Conservation (phyloP, 2,113 vertebrate species). For the Puntigrus tetrazona region DNA sequence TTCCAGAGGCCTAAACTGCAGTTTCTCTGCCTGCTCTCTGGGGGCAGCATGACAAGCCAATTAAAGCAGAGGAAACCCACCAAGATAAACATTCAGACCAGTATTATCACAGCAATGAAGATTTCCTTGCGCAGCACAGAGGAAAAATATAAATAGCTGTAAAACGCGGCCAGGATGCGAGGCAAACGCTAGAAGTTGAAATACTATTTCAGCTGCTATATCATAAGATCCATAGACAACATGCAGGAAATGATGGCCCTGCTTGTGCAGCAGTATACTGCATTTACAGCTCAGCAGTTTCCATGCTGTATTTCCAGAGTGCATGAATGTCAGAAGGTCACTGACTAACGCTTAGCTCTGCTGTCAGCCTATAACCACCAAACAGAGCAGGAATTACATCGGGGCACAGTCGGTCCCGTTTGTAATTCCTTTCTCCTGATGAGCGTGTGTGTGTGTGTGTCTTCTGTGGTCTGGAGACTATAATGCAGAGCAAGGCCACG, state of each 20-base stretch:
- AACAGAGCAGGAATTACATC: slow-evolving; percentile 56
- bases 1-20: slow-evolving; percentile 72
- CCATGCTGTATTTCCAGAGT: slow-evolving; percentile 15
- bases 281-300: slow-evolving; percentile 44
- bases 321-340: slow-evolving; percentile 52
- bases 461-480: slow-evolving; percentile 20
- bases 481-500: slow-evolving; percentile 32
- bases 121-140: slow-evolving; percentile 61
- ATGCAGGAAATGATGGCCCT: slow-evolving; percentile 50
- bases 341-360: slow-evolving; percentile 37
- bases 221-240: background rate
- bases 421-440: slow-evolving; percentile 50
- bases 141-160: background rate
- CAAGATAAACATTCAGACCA: slow-evolving; percentile 73
- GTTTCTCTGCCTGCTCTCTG: slow-evolving; percentile 70
- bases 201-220: background rate
- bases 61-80: slow-evolving; percentile 74
- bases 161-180: background rate
- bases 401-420: slow-evolving; percentile 52
- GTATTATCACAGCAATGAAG: slow-evolving; percentile 64
- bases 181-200: background rate
- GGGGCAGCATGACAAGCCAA: slow-evolving; percentile 69
- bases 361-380: slow-evolving; percentile 41
- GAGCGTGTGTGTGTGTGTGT: slow-evolving; percentile 41
- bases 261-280: slow-evolving; percentile 9